A percentile compares a stretch with the other conserved stretches of the same genome.
phyloP scores from a whole-genome alignment of 2,797 vertebrate genomes.

The Manis crassicaudata region DNA sequence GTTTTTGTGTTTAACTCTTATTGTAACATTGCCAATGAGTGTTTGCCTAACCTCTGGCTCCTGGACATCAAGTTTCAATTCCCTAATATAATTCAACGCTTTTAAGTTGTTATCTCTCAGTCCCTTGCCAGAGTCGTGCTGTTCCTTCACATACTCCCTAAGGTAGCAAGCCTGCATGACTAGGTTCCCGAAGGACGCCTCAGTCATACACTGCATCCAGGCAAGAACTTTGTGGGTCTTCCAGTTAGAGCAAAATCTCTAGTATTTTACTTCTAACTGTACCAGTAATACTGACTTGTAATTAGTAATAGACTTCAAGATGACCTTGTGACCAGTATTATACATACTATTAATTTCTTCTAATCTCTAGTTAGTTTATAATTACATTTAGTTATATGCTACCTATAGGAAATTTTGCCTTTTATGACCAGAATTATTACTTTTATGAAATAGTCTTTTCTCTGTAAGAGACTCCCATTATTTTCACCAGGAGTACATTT shows the following conservation, averaged over 20 bases:
- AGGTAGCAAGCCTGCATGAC: neutral
- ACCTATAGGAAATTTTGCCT: neutral
- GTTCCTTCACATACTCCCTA: neutral
- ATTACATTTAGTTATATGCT: constrained; percentile 60
- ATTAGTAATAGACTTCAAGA: constrained; percentile 64
- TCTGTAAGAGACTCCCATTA: neutral
- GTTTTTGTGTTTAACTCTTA: neutral
- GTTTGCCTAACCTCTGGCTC: constrained; percentile 35
- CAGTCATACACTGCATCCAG: neutral
- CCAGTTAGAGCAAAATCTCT: neutral
- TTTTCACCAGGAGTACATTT: constrained; percentile 67
- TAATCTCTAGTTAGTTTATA: constrained; percentile 69
- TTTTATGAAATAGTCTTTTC: constrained; percentile 71
- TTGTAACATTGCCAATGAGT: neutral
- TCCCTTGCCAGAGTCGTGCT: neutral
- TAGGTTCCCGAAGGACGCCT: neutral
- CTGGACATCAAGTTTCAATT: neutral
- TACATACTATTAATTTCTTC: constrained; percentile 58
- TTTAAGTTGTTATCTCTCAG: constrained; percentile 54
- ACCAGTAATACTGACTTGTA: neutral
- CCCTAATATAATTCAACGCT: neutral
- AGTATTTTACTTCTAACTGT: neutral
- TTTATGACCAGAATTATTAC: constrained; percentile 59
- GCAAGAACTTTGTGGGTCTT: constrained; percentile 9
- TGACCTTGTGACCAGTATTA: constrained; percentile 58